Base-by-base conservation (phyloP, 1,140 invertebrate genomes). In the Psilanteris sp. region DNA sequence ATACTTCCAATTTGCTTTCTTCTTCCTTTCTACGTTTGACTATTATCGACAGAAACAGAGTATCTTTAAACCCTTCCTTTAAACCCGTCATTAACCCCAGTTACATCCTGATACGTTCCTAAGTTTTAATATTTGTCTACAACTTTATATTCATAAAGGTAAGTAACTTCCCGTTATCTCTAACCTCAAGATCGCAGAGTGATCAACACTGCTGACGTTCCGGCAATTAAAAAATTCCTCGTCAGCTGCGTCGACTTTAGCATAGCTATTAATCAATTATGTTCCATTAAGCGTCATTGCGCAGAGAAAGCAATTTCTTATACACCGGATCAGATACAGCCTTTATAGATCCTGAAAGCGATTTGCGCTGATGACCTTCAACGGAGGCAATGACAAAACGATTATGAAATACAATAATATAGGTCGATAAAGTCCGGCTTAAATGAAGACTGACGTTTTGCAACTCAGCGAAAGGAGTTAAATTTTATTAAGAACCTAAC, bases 171-270 rank as follows among this genome's bases (percentile, higher is more conserved):
- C n/a, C n/a, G n/a, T n/a, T n/a, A n/a, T n/a, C n/a, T n/a, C n/a
- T n/a, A 97, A 97, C 85, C 94, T 93, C n/a, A n/a, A n/a, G 93
- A 93, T 9, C 90, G 96, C 62, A 90, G 97, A 1, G 96, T 95
- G n/a, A 94, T 96, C 41, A 96, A n/a, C 95, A 0, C 94, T 95
- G 0, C 86, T 97, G 34, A 97, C 96, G 4, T 96, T 97, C 87
- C 92, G 93, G 92, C 93, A 85, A 81, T 71, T 72, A 61, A 75
- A 73, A 64, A 78, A 54, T 59, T 64, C 27, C 44, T 55, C 66
- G 20, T 73, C 57, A 44, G 36, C 55, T 66, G 73, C 66, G 59
- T 50, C 59, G 46, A 46, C 41, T 73, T 70, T 39, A 24, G 57
- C 27, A 29, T 41, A 20, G 48, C 57, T 72, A 62, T 72, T 72